These are phyloP conservation scores for Anolis carolinensis DNA, from an alignment of 2,113 vertebrate genomes.

Conservation along the genomic window DNA sequence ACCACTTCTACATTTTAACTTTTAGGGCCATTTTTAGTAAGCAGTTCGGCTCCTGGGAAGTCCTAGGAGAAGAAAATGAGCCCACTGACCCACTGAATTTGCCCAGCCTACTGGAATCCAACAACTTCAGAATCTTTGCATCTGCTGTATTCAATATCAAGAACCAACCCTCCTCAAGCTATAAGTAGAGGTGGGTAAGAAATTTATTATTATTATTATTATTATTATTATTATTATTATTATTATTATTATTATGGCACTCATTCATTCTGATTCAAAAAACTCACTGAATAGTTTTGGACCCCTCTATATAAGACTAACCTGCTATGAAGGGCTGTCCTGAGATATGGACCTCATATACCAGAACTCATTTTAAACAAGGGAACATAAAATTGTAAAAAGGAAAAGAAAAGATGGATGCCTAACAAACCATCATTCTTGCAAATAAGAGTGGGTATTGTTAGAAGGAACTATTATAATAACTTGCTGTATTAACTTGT, in stretches of 20 bases:
- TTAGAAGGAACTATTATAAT: not conserved
- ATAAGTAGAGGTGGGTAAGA: not conserved
- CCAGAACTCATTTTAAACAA: not conserved
- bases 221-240: too few relatives aligned
- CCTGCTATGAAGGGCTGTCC: not conserved
- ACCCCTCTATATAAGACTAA: not conserved
- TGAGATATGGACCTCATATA: not conserved
- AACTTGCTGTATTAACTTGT: accelerated
- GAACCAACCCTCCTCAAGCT: too few relatives aligned
- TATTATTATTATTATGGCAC: too few relatives aligned
- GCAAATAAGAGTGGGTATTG: not conserved
- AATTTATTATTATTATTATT: too few relatives aligned
- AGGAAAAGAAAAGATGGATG: not conserved
- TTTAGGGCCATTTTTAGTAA: too few relatives aligned
- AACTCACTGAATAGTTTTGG: not conserved
- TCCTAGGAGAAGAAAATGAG: too few relatives aligned
- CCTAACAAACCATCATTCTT: not conserved
- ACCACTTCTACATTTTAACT: too few relatives aligned
- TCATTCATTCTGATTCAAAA: not conserved
- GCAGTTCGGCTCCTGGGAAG: too few relatives aligned
- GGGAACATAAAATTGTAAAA: not conserved
- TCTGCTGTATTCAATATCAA: too few relatives aligned
- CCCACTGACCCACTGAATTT: too few relatives aligned
- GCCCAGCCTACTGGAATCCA: too few relatives aligned
- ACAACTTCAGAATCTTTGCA: too few relatives aligned